phyloP scores from a whole-genome alignment of 2,888 invertebrate genomes.

The Melitaea athalia region DNA sequence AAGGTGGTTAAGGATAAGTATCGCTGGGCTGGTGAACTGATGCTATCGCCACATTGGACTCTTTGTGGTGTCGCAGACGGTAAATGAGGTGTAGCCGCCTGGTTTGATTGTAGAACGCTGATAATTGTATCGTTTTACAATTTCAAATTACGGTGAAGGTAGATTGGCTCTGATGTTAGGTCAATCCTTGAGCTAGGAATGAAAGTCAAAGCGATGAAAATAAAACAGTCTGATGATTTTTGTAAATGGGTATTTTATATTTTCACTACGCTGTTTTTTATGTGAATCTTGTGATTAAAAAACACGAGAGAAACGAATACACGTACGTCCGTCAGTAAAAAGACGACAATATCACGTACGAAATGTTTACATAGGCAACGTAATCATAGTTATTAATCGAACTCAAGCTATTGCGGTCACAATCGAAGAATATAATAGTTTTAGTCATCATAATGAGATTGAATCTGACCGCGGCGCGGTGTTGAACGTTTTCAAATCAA shows the following conservation, averaged over 20 bases:
- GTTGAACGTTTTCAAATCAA: conserved; percentile 37
- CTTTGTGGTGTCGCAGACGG: conserved; percentile 58
- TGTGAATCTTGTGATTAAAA: background rate
- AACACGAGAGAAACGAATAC: background rate
- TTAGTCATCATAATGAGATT: conserved; percentile 28
- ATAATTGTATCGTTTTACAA: conserved; percentile 57
- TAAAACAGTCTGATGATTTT: background rate
- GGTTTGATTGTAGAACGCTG: conserved; percentile 61
- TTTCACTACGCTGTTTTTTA: background rate
- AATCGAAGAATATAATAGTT: conserved; percentile 25
- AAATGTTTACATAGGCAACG: conserved; percentile 4
- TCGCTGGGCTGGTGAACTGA: conserved; percentile 44
- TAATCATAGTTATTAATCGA: conserved; percentile 19
- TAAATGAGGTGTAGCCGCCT: conserved; percentile 64
- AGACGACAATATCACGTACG: conserved; percentile 4
- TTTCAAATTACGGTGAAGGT: conserved; percentile 44
- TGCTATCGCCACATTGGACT: conserved; percentile 64
- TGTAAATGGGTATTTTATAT: background rate
- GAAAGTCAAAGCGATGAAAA: background rate
- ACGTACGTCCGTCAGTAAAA: background rate
- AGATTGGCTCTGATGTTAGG: conserved; percentile 30
- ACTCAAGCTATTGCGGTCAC: conserved; percentile 25
- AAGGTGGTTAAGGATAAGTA: conserved; percentile 9
- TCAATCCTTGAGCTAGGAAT: conserved; percentile 27
- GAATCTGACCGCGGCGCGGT: conserved; percentile 18